These are phyloP conservation scores for Elaeidobius kamerunicus DNA, from an alignment of 2,888 invertebrate genomes.

Conservation along the genomic window DNA sequence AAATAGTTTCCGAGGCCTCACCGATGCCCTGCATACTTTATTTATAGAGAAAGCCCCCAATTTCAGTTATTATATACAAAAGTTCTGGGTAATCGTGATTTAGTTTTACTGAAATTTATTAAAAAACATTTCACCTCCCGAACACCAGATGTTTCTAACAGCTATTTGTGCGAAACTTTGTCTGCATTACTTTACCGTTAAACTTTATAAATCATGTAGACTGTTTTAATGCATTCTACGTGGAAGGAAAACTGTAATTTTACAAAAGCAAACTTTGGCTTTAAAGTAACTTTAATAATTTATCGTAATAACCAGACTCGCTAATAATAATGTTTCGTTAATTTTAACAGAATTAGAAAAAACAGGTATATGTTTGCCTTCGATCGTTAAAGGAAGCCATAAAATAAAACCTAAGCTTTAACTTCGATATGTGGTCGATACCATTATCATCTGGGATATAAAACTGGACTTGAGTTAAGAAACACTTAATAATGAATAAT, in stretches of 20 bases:
- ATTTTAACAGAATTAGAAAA: neutral
- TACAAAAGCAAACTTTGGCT: conserved; percentile 4
- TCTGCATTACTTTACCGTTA: conserved; percentile 20
- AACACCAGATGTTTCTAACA: conserved; percentile 14
- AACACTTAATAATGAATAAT: no score
- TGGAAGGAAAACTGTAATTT: conserved; percentile 10
- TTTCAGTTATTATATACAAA: neutral
- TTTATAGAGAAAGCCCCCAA: neutral
- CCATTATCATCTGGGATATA: no score
- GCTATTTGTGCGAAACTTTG: conserved; percentile 18
- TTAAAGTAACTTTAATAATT: neutral
- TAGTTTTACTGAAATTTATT: conserved; percentile 3
- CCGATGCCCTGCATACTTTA: no score
- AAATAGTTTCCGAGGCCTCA: no score
- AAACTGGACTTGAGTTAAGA: no score
- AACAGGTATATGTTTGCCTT: no score
- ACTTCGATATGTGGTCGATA: no score
- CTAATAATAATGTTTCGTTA: neutral
- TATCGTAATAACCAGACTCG: neutral
- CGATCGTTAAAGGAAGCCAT: no score
- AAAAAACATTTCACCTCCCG: conserved; percentile 11
- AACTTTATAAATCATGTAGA: conserved; percentile 25
- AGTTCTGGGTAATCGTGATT: neutral
- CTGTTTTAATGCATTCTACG: conserved; percentile 19
- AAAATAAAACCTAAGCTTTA: no score